Evolutionary conservation across 2,888 invertebrate genomes (phyloP).

Genomic region (Lydus trimaculatus): DNA sequence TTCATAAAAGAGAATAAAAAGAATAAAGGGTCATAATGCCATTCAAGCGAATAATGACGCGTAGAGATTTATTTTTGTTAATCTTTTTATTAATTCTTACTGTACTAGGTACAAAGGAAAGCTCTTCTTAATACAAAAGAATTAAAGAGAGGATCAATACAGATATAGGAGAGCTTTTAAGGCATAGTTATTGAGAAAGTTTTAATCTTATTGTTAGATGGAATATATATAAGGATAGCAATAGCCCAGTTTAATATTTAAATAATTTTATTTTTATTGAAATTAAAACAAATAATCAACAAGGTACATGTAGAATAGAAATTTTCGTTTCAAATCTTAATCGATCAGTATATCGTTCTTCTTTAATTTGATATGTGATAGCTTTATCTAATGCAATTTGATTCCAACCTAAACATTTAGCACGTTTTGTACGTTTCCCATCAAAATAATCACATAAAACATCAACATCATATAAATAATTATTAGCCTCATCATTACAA

Average conservation of each 20-base stretch:
- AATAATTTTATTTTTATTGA: neutral
- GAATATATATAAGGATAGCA: too few relatives aligned
- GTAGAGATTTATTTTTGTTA: conserved; percentile 12
- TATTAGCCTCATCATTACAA: conserved; percentile 39
- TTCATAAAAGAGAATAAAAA: neutral
- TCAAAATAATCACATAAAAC: conserved; percentile 24
- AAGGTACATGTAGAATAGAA: conserved; percentile 5
- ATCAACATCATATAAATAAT: conserved; percentile 42
- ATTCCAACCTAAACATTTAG: conserved; percentile 35
- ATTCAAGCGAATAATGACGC: neutral
- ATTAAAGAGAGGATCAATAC: too few relatives aligned
- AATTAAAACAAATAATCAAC: neutral
- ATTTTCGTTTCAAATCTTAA: neutral
- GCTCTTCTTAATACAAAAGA: neutral
- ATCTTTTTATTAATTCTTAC: conserved; percentile 13
- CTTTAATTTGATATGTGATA: conserved; percentile 15
- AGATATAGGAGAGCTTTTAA: neutral
- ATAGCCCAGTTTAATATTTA: neutral
- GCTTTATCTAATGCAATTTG: conserved; percentile 22
- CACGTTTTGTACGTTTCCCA: conserved; percentile 5
- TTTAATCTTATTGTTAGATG: too few relatives aligned
- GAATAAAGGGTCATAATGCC: neutral
- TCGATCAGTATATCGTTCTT: neutral
- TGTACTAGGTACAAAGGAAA: neutral
- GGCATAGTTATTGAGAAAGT: too few relatives aligned